Evolutionary conservation across 2,888 invertebrate species (phyloP), one percentile per base, ranked within the genome.

Genomic region (Taphrorychus bicolor): DNA sequence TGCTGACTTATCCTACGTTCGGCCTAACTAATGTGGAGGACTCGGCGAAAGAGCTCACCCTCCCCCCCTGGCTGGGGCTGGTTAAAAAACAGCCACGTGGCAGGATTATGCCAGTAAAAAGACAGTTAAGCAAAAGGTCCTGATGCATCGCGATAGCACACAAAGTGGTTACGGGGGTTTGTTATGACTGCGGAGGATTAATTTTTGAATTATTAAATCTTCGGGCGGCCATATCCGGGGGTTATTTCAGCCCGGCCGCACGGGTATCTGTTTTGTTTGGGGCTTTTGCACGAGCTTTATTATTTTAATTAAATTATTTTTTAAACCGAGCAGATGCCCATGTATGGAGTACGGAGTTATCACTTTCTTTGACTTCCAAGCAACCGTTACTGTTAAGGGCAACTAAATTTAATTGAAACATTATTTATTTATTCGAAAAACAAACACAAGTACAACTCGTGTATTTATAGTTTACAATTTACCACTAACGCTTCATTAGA

Each of bases 151-250:
- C 74, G 77, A 77, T 78, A 77, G 76, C 76, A 73, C 73, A 77
- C n/a, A 51, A 77, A 78, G 78, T 77, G 78, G 77, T 76, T 77
- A 75, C 73, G 71, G 76, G 76, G 78, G 76, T 77, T 78, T 78
- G 78, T 78, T 78, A 78, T 78, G 78, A 78, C 78, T 76, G 76
- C 68, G 69, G 75, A 71, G 78, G 78, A 77, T 78, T 78, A 78
- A 78, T 78, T 78, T 77, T 77, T 78, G 77, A 77, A 78, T 77
- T 78, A 78, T 78, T 77, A 78, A 78, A 78, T 78, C 76, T 75
- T 51, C 22, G 51, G 19, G n/a, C 51, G 5, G 51, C 51, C 45
- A 45, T 45, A 45, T 45, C 45, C 21, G 51, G 51, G 51, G 19
- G 51, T 18, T 18, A 18, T 51, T 51, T 18, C 21, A 51, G 51